Percentiles rank a stretch among this genome's conserved stretches.
phyloP scores from a whole-genome alignment of 2,113 vertebrate species.

The Desmodus rotundus region DNA sequence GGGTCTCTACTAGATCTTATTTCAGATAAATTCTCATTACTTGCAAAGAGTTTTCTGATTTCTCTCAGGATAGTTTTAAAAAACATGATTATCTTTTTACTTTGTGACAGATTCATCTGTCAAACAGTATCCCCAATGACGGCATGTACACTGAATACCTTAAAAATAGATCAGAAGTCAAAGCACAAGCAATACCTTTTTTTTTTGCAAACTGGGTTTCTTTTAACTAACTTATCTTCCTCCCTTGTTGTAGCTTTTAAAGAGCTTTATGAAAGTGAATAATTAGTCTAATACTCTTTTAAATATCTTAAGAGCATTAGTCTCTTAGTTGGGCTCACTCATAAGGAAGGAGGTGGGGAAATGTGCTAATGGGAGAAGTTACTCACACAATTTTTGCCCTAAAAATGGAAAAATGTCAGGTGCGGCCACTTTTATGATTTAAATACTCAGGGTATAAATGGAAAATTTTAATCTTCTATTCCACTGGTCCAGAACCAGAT shows the following conservation, averaged over 20 bases:
- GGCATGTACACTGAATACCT: conserved; percentile 28
- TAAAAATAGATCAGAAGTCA: conserved; percentile 41
- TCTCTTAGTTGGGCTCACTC: not conserved
- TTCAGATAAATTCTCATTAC: conserved; percentile 61
- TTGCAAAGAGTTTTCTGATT: conserved; percentile 36
- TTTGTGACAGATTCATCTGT: conserved; percentile 47
- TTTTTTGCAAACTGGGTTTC: not conserved
- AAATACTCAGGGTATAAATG: not conserved
- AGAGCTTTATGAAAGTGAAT: not conserved
- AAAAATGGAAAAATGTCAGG: not conserved
- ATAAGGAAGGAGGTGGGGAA: not conserved
- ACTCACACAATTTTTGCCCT: not conserved
- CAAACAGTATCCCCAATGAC: conserved; percentile 10
- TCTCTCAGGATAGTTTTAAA: conserved; percentile 38
- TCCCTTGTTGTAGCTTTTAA: not conserved
- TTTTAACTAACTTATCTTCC: not conserved
- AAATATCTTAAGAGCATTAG: not conserved
- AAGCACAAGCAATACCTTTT: not conserved
- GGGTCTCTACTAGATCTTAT: conserved; percentile 50
- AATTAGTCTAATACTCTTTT: not conserved
- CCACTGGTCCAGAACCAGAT: not conserved
- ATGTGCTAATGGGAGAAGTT: not conserved
- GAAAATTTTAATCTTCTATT: not conserved
- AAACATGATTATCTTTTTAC: conserved; percentile 58
- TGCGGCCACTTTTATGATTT: not conserved